Evolutionary conservation across 1,140 invertebrate species (phyloP), one percentile per base, ranked within the genome.

Genomic region (Thrips palmi): DNA sequence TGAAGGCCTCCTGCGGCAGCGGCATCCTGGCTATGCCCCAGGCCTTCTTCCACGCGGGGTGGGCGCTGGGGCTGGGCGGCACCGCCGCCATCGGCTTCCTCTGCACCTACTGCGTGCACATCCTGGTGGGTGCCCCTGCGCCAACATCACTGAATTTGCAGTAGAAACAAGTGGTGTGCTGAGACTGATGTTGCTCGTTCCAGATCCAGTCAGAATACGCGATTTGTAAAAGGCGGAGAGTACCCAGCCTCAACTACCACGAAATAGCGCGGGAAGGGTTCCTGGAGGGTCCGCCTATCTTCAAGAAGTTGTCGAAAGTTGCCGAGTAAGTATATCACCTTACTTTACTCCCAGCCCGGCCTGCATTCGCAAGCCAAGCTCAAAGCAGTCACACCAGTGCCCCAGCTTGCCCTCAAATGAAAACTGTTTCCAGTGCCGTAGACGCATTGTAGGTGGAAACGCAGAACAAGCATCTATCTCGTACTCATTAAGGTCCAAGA

Each of bases 21-120:
- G 88, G 88, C 27, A 88, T 93, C 45, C 58, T 93, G 40, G 82
- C 85, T 10, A 89, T 92, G 82, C 85, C 86, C 0, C 58, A 67
- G 24, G 86, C 86, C 11, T 83, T 92, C 48, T 76, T 71, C 50
- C 68, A 71, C 52, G 70, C 82, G 4, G 88, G 88, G 35, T 58
- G 91, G 18, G 50, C 77, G 12, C 60, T 78, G 21, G 82, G 83
- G 21, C 67, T 83, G 34, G 60, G 84, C 45, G 70, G 71, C 23
- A 83, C 82, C 1, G 67, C 86, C n/a, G 51, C 83, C 8, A 77
- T 84, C 1, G 78, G 77, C 7, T 57, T 84, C 17, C 63, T 87
- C 29, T 87, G 83, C 65, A 85, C 83, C 6, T 81, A 87, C 60
- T 86, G 82, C 59, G 70, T 80, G 41, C 82, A 86, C 53, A 67